Evolutionary conservation across 2,113 vertebrate genomes (phyloP).

Genomic region (Acrocephalus arundinaceus): DNA sequence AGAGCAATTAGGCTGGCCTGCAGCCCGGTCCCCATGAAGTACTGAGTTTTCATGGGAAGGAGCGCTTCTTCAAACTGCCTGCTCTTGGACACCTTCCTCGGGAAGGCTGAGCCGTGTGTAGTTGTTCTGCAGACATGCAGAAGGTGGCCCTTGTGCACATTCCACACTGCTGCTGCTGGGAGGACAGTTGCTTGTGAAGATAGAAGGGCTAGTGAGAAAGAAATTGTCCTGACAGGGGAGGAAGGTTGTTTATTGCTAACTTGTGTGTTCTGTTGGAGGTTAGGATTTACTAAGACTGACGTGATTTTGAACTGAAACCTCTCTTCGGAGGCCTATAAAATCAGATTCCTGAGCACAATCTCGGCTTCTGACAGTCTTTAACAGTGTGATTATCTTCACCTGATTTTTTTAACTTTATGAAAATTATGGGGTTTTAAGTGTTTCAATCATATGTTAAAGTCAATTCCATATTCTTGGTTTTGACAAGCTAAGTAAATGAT

Average conservation of each 20-base stretch:
- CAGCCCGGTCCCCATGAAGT: constrained; percentile 20
- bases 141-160: neutral
- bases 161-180: neutral
- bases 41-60: neutral
- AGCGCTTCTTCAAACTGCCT: neutral
- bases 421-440: neutral
- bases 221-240: neutral
- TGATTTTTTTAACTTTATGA: neutral
- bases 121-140: neutral
- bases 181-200: neutral
- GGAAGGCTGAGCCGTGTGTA: neutral
- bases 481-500: neutral
- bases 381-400: neutral
- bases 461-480: neutral
- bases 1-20: constrained; percentile 66
- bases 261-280: neutral
- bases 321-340: neutral
- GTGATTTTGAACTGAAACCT: neutral
- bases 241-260: neutral
- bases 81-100: neutral
- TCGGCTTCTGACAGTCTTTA: neutral
- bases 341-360: neutral
- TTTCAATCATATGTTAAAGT: neutral
- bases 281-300: neutral
- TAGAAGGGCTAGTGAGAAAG: neutral